Evolutionary conservation across 2,888 invertebrate genomes (phyloP), one percentile per base, ranked within the genome.

Genomic region (Diplolepis rosae): DNA sequence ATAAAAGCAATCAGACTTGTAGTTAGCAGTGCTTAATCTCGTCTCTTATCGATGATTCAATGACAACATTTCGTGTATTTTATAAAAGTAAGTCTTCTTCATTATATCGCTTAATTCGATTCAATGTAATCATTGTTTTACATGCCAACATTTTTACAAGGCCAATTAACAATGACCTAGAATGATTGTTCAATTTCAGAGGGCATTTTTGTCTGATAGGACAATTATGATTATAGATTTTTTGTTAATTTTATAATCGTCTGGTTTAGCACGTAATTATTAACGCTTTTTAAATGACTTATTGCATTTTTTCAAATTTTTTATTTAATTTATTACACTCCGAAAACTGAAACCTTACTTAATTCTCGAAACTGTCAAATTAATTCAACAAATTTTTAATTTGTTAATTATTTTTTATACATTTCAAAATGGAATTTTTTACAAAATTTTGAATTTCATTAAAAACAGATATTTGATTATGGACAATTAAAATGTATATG

Each of bases 111-210:
- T 61, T 61, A 61, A 61, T 27, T 61, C 39, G 9, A 15, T 27
- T 39, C 35, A 61, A n/a, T 28, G n/a, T 28, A 52, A 61, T 39
- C 39, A 13, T 13, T 18, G 7, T 39, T 39, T 27, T 39, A 39
- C 39, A 39, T 61, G 61, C 61, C 61, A 61, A 61, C 24, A 61
- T 24, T 61, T 39, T 61, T 61, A 61, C 61, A 61, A 61, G 61
- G 61, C 7, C 61, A 61, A 39, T 39, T 39, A 61, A 39, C 61
- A 61, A 39, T 61, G 61, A 61, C 39, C 61, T 61, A 61, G 61
- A 61, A 61, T 39, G 39, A 61, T 39, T 61, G 39, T 61, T 35
- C 39, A 61, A 15, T 39, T 54, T 61, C 61, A 61, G 61, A 61
- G 61, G 39, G 61, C 61, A 61, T 61, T 61, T 35, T 39, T 61